Conservation (phyloP, 2,888 invertebrate genomes). For the Entomobrya proxima region DNA sequence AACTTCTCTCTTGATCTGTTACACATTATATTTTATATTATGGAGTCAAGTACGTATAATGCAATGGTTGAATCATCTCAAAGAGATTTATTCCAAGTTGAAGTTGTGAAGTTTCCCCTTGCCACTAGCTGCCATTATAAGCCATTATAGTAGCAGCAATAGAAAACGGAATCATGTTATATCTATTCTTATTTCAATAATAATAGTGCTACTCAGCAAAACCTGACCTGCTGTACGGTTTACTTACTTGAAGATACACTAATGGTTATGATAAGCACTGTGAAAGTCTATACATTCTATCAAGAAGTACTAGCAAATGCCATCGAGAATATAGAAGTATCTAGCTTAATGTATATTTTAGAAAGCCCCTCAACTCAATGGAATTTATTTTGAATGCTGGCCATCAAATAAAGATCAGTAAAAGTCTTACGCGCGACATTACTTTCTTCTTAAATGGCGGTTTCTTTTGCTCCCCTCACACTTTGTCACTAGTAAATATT, state of each 20-base stretch:
- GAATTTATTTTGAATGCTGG: slow-evolving; percentile 23
- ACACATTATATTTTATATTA: slow-evolving; percentile 38
- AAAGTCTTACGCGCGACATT: slow-evolving; percentile 28
- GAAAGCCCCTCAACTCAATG: slow-evolving; percentile 20
- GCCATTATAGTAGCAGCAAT: neutral
- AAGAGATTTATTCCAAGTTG: slow-evolving; percentile 45
- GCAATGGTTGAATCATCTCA: slow-evolving; percentile 42
- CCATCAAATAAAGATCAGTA: slow-evolving; percentile 51
- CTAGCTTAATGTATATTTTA: neutral
- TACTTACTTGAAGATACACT: slow-evolving; percentile 15
- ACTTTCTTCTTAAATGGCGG: slow-evolving; percentile 35
- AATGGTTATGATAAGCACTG: neutral
- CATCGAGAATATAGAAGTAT: neutral
- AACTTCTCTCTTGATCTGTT: slow-evolving; percentile 28
- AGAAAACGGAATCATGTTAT: neutral
- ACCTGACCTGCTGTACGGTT: slow-evolving; percentile 43
- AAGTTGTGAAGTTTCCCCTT: slow-evolving; percentile 28
- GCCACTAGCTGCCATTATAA: neutral
- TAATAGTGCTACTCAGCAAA: slow-evolving; percentile 18
- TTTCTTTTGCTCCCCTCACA: neutral
- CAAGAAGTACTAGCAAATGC: no score
- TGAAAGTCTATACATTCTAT: no score
- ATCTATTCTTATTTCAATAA: neutral
- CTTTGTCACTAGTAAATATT: neutral
- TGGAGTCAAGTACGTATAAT: slow-evolving; percentile 36